Conservation (phyloP, 2,113 vertebrate species). For the Aplodontia rufa region DNA sequence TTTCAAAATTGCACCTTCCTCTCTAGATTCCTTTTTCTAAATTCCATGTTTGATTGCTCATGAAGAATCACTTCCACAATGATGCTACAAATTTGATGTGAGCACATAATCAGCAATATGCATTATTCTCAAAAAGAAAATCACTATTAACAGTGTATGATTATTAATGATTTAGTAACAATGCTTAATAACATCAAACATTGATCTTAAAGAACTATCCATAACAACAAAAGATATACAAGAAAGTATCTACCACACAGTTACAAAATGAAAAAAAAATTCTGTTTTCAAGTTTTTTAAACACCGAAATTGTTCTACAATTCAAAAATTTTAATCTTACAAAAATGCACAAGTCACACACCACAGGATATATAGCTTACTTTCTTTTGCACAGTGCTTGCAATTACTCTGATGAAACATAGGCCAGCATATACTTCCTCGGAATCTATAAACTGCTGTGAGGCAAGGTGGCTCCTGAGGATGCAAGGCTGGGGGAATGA, state of each 20-base stretch:
- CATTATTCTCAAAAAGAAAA: neutral
- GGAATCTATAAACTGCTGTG: neutral
- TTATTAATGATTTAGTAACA: neutral
- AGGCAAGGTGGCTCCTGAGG: neutral
- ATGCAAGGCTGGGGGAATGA: neutral
- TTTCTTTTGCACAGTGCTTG: neutral
- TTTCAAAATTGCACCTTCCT: neutral
- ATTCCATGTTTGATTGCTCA: neutral
- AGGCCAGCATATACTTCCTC: neutral
- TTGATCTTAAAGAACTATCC: neutral
- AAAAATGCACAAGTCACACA: neutral
- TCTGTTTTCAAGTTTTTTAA: neutral
- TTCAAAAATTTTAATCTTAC: neutral
- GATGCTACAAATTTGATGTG: neutral
- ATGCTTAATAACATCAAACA: neutral
- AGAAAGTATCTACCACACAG: neutral
- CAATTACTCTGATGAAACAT: neutral
- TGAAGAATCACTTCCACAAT: neutral
- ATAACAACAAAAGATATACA: neutral
- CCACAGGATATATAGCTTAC: neutral
- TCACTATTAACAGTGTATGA: neutral
- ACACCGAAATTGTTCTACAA: neutral
- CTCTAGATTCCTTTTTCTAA: neutral
- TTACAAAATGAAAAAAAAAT: neutral
- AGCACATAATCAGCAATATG: neutral